phyloP scores from a whole-genome alignment of 2,888 invertebrate species.

The Deilephila elpenor region DNA sequence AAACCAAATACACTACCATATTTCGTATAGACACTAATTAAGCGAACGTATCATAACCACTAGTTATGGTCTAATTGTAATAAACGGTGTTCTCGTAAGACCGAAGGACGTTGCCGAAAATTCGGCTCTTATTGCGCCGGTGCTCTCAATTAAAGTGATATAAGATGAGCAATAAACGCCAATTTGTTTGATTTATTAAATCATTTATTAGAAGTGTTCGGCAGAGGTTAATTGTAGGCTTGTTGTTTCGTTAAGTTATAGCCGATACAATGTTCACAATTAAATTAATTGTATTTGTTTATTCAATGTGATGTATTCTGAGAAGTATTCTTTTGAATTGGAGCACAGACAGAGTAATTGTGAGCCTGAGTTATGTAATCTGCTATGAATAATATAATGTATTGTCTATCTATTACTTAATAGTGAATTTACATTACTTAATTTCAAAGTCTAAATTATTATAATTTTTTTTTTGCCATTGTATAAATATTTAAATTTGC shows the following conservation, averaged over 20 bases:
- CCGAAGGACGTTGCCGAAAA: slow-evolving; percentile 59
- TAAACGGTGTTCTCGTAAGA: slow-evolving; percentile 41
- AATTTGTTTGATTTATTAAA: slow-evolving; percentile 78
- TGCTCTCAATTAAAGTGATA: slow-evolving; percentile 79
- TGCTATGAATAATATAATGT: too few relatives aligned
- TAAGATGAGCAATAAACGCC: slow-evolving; percentile 80
- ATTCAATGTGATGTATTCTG: not conserved
- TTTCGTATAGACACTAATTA: slow-evolving; percentile 20
- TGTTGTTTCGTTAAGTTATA: slow-evolving; percentile 33
- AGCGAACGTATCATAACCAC: slow-evolving; percentile 23
- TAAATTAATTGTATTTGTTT: not conserved
- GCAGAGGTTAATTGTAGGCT: slow-evolving; percentile 70
- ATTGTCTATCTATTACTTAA: too few relatives aligned
- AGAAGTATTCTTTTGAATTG: too few relatives aligned
- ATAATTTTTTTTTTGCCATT: too few relatives aligned
- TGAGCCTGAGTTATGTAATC: too few relatives aligned
- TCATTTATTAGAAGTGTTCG: slow-evolving; percentile 69
- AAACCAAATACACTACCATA: not conserved
- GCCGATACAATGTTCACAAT: not conserved
- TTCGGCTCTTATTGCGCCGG: slow-evolving; percentile 50
- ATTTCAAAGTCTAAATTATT: too few relatives aligned
- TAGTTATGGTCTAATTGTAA: slow-evolving; percentile 24
- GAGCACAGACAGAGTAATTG: too few relatives aligned
- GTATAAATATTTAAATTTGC: too few relatives aligned
- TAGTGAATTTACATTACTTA: too few relatives aligned